Base-by-base conservation (phyloP, 2,113 vertebrate species). In the Nesoenas mayeri region DNA sequence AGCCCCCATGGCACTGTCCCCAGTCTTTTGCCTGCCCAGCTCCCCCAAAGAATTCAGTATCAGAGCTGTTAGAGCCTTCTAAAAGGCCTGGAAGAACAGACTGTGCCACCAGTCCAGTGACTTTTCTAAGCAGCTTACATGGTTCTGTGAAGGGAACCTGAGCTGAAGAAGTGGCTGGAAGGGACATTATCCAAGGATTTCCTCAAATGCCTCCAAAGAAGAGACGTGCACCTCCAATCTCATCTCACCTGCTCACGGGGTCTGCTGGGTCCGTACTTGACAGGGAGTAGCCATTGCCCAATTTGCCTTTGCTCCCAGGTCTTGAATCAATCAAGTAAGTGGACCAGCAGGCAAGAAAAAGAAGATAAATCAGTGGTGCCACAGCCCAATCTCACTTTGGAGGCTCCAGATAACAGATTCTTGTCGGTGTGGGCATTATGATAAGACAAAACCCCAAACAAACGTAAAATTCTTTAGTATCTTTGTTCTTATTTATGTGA, bases 401-500 rank as follows among this genome's bases (percentile, higher is more conserved):
- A 79, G 42, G 51, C 54, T 83, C 50, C 26, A 89, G 48, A 12
- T 29, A 75, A 67, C 47, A 54, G 47, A 17, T 40, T 38, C 34
- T 74, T 48, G 75, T 74, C 69, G 88, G 31, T 38, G 57, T 2
- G 28, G 79, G 79, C 79, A 84, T 92, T 88, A 77, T n/a, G 71
- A 57, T 5, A 29, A 75, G 7, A 54, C 61, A 69, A 85, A 72
- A 85, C 53, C 44, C 44, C 18, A 47, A 47, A 47, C 44, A 56
- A 65, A 11, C 32, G 34, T 83, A 15, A 78, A 86, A 67, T 0
- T 5, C 51, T 60, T 71, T 65, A 28, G 22, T 77, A 48, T 58
- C n/a, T 77, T 74, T 77, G 48, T 44, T 74, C 44, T 80, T 92
- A 86, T 54, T 96, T 91, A 91, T 91, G 91, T 91, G 47, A 66